A percentile compares a stretch with the other conserved stretches of the same genome.
Evolutionary conservation across 92 coral and sea anemone genomes (phyloP).

Genomic region (Porites divaricata): DNA sequence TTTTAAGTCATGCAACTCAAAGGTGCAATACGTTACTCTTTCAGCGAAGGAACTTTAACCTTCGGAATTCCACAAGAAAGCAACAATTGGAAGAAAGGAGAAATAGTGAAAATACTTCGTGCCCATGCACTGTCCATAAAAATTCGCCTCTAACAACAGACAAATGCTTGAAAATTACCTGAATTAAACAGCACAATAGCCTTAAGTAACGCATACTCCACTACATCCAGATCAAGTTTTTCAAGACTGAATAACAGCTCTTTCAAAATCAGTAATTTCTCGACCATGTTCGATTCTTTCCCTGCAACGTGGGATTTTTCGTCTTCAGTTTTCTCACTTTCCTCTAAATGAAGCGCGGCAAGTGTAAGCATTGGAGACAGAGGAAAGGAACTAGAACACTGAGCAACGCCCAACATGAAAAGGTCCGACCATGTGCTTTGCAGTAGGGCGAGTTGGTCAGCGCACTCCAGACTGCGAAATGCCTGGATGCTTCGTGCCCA

Average conservation of each 20-base stretch:
- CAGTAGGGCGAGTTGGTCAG: slow-evolving; percentile 84
- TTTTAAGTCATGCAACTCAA: no score
- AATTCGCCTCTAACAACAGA: no score
- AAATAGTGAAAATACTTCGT: no score
- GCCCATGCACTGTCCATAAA: no score
- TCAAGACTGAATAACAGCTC: slow-evolving; percentile 93
- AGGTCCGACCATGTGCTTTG: slow-evolving; percentile 92
- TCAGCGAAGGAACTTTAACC: no score
- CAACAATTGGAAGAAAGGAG: no score
- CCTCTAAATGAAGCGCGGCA: slow-evolving; percentile 68
- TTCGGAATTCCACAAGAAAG: no score
- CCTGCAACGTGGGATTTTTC: slow-evolving; percentile 1
- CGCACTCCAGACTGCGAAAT: slow-evolving; percentile 73
- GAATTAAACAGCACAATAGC: slow-evolving; percentile 93
- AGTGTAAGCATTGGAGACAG: slow-evolving; percentile 85
- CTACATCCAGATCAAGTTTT: slow-evolving; percentile 74
- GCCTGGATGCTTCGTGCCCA: slow-evolving; percentile 88
- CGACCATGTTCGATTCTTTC: slow-evolving; percentile 52
- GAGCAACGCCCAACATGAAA: slow-evolving; percentile 91
- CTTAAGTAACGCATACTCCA: slow-evolving; percentile 92
- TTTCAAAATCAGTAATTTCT: slow-evolving; percentile 78
- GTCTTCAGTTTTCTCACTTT: slow-evolving; percentile 34
- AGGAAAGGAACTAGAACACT: slow-evolving; percentile 88
- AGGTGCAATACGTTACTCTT: no score
- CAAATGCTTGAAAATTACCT: slow-evolving; percentile 51